Evolutionary conservation across 2,888 invertebrate species (phyloP).

Genomic region (Athalia rosae): DNA sequence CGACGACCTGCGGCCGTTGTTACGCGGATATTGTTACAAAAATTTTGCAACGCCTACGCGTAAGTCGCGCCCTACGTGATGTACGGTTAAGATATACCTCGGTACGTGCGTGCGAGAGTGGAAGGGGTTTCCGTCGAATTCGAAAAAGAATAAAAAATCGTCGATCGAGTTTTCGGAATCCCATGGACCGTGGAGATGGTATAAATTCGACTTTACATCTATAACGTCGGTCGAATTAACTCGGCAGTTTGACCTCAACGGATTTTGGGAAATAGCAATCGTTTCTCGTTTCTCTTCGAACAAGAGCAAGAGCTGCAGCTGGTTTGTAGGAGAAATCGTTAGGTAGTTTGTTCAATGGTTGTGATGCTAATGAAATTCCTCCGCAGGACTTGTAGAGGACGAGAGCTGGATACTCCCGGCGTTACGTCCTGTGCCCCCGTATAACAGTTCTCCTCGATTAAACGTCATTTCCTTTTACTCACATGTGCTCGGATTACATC

Average conservation of each 20-base stretch:
- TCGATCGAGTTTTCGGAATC: too few relatives aligned
- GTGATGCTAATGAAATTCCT: slow-evolving; percentile 70
- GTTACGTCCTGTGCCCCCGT: too few relatives aligned
- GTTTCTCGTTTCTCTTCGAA: slow-evolving; percentile 33
- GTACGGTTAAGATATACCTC: too few relatives aligned
- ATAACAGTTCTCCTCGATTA: slow-evolving; percentile 2
- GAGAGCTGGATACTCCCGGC: background rate
- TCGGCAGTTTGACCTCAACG: slow-evolving; percentile 28
- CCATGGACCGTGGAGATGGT: too few relatives aligned
- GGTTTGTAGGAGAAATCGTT: slow-evolving; percentile 2
- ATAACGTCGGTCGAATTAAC: background rate
- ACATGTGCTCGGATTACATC: background rate
- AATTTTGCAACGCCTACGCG: too few relatives aligned
- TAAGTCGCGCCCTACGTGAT: too few relatives aligned
- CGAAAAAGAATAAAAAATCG: too few relatives aligned
- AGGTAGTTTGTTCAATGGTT: slow-evolving; percentile 48
- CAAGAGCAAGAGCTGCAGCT: slow-evolving; percentile 13
- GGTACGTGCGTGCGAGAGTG: too few relatives aligned
- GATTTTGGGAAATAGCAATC: slow-evolving; percentile 16
- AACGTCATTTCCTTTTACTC: slow-evolving; percentile 3
- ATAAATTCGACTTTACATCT: slow-evolving; percentile 9
- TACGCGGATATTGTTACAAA: background rate
- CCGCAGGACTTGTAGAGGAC: slow-evolving; percentile 56
- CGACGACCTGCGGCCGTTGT: background rate
- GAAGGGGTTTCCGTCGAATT: too few relatives aligned